Evolutionary conservation across 2,888 invertebrate genomes (phyloP), one percentile per base, ranked within the genome.

Genomic region (Diadegma fenestrale): DNA sequence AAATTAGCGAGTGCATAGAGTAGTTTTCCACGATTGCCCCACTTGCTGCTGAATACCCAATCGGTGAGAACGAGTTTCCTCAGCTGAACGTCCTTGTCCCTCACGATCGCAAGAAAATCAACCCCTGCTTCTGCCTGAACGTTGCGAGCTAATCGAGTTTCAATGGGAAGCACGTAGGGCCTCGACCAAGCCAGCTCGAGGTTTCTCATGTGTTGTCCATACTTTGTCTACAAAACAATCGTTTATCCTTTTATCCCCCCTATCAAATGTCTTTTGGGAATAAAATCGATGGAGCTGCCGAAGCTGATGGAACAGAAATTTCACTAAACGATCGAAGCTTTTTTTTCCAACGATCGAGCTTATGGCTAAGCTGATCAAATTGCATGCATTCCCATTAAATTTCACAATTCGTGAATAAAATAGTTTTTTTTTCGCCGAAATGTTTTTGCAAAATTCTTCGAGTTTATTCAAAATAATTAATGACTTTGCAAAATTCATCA

Each of bases 101-200:
- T 89, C 6, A 95, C 91, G 22, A 94, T 91, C 14, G 92, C 90
- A 12, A 94, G 90, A 82, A 94, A 94, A 37, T 94, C 92, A 8
- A 94, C 93, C 2, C 93, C 92, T 1, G 94, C 93, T 71, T 94
- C 94, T 10, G 94, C 93, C 41, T 94, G 92, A 77, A 93, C 91
- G 58, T 93, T 92, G 7, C 93, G 93, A 17, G 92, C 89, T 88
- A 94, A 91, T 17, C 94, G 90, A 22, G 89, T 82, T 76, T 91
- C 91, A 41, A 93, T 91, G 19, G 92, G 93, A 66, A 93, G 90
- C n/a, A 89, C 73, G 77, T 93, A 93, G 0, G 95, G 94, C 58
- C 94, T 92, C 1, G 94, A 92, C 95, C 95, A 95, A 7, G 94
- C 94, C 8, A 95, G 92, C 86, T 94, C 94, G 83, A 95, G 89